Percentiles rank a stretch among this genome's conserved stretches.
These are phyloP conservation scores for Salmo trutta DNA, from an alignment of 2,797 vertebrate species.

Conservation along the genomic window DNA sequence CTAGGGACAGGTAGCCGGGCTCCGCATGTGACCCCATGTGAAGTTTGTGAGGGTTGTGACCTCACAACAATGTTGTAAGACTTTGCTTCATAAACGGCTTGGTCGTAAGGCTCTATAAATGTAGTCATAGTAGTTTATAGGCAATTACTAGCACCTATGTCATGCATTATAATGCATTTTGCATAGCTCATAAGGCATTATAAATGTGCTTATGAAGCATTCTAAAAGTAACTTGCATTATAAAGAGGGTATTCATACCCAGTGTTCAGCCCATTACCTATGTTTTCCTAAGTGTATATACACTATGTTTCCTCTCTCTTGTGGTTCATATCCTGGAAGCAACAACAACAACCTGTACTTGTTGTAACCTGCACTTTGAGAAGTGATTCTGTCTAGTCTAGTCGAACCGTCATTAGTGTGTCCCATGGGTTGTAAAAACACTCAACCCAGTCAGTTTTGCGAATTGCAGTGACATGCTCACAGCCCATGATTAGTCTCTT, in stretches of 20 bases:
- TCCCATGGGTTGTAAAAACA: not conserved
- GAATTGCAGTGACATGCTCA: not conserved
- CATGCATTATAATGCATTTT: too few species aligned
- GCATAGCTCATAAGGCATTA: too few species aligned
- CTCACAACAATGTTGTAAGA: not conserved
- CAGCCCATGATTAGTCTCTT: not conserved
- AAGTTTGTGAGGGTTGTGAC: not conserved
- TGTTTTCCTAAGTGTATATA: not conserved
- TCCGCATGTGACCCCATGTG: not conserved
- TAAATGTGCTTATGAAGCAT: too few species aligned
- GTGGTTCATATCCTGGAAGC: not conserved
- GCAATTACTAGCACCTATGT: not conserved
- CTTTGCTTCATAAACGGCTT: too few species aligned
- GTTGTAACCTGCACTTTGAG: not conserved
- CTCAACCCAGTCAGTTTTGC: not conserved
- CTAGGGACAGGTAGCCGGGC: conserved; percentile 21
- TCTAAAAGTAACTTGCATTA: too few species aligned
- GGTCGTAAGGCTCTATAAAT: too few species aligned
- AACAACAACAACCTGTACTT: not conserved
- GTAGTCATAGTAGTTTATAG: too few species aligned
- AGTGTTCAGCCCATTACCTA: too few species aligned
- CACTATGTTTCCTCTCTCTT: not conserved
- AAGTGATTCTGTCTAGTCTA: not conserved
- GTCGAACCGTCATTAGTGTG: not conserved
- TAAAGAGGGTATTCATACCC: too few species aligned